Evolutionary conservation across 2,113 vertebrate genomes (phyloP).

Genomic region (Megaceryle maxima): DNA sequence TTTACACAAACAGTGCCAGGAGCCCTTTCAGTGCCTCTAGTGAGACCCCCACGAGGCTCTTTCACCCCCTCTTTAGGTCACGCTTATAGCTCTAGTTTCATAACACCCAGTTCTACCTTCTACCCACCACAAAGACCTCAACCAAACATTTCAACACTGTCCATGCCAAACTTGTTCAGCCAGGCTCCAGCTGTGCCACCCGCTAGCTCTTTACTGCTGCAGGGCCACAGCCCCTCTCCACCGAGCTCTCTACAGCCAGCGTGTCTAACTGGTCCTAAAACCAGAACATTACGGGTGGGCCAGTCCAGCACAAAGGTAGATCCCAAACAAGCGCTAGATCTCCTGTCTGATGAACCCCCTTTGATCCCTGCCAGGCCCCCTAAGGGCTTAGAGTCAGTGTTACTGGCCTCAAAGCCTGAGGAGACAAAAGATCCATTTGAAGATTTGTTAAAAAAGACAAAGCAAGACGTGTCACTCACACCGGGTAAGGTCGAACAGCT

Average conservation of each 20-base stretch:
- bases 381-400: slow-evolving; percentile 64
- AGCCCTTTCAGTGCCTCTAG: slow-evolving; percentile 66
- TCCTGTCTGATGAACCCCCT: slow-evolving; percentile 57
- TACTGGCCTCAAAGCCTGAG: slow-evolving; percentile 52
- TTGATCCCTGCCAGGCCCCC: slow-evolving; percentile 70
- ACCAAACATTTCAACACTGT: slow-evolving; percentile 72
- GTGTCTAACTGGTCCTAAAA: slow-evolving; percentile 35
- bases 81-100: slow-evolving; percentile 77
- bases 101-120: slow-evolving; percentile 72
- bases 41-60: slow-evolving; percentile 68
- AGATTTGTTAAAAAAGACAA: slow-evolving; percentile 87
- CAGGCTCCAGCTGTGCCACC: slow-evolving; percentile 74
- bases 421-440: slow-evolving; percentile 88
- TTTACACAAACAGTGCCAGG: slow-evolving; percentile 77
- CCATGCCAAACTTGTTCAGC: slow-evolving; percentile 82
- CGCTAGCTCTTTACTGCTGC: slow-evolving; percentile 62
- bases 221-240: slow-evolving; percentile 51
- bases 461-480: slow-evolving; percentile 73
- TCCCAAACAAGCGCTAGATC: slow-evolving; percentile 70
- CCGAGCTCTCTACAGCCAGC: slow-evolving; percentile 21
- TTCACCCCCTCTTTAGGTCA: slow-evolving; percentile 79
- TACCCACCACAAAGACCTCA: slow-evolving; percentile 73
- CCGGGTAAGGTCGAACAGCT: slow-evolving; percentile 88
- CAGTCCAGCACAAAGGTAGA: slow-evolving; percentile 71
- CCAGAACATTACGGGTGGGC: slow-evolving; percentile 67